Evolutionary conservation across 2,113 vertebrate species (phyloP).

Genomic region (Tupaia tana): DNA sequence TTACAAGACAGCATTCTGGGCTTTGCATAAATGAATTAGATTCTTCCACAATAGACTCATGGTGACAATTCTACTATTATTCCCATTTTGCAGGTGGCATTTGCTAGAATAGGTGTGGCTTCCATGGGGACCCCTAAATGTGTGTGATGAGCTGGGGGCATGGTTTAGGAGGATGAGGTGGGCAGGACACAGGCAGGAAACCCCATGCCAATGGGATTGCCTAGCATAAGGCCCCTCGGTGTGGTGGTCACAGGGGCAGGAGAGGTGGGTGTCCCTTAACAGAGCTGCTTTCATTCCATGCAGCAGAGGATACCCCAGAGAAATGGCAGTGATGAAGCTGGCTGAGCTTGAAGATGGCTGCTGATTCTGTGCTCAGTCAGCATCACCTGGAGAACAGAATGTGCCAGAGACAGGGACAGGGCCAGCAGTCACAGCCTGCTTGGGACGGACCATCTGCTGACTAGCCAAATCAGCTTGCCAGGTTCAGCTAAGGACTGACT

Average conservation of each 20-base stretch:
- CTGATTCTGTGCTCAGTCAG: background rate
- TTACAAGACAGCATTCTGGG: background rate
- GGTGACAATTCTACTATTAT: background rate
- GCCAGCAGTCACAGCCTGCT: background rate
- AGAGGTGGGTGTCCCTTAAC: background rate
- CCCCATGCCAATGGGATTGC: background rate
- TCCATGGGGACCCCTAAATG: background rate
- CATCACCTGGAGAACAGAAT: background rate
- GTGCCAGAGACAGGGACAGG: fast-evolving
- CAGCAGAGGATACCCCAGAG: background rate
- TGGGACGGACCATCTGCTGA: background rate
- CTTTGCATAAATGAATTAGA: background rate
- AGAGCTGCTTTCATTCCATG: background rate
- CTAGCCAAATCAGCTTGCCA: background rate
- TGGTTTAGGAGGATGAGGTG: background rate
- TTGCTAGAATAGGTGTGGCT: background rate
- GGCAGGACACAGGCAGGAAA: background rate
- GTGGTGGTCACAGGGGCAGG: background rate
- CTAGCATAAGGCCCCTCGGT: background rate
- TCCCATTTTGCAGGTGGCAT: background rate
- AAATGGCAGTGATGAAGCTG: background rate
- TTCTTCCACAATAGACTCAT: background rate
- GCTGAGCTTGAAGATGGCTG: background rate
- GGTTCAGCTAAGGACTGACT: background rate
- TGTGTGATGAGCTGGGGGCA: fast-evolving